A percentile compares a stretch with the other conserved stretches of the same genome.
Conservation (phyloP, 2,797 vertebrate genomes). For the Tarsius wallacei region DNA sequence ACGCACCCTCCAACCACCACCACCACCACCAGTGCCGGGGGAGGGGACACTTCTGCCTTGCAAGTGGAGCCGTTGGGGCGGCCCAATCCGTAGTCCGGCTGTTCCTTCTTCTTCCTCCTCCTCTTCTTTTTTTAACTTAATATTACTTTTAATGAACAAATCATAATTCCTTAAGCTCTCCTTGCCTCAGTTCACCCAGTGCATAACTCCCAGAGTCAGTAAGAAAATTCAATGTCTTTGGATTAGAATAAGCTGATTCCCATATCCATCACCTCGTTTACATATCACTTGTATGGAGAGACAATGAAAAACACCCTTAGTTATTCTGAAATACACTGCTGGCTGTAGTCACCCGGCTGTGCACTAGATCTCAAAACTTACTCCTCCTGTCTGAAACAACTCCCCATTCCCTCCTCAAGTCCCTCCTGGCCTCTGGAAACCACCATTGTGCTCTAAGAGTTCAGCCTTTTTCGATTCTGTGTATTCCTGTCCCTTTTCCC, state of each 20-base stretch:
- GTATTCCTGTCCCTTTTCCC: neutral
- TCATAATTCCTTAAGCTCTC: neutral
- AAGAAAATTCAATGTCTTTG: no score
- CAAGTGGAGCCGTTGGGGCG: rapidly evolving
- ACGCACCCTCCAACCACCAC: no score
- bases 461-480: neutral
- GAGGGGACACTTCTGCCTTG: neutral
- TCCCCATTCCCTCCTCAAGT: no score
- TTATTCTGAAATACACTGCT: neutral
- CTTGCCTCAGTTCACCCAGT: no score
- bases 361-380: neutral
- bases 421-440: neutral
- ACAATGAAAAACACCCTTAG: neutral
- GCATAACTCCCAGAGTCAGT: no score
- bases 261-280: neutral
- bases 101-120: neutral
- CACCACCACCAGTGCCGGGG: neutral
- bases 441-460: neutral
- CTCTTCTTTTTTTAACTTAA: neutral
- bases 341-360: neutral
- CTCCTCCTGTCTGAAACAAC: neutral
- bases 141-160: neutral
- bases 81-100: neutral
- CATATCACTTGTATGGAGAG: neutral
- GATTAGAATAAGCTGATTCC: neutral